Evolutionary conservation across 2,797 vertebrate species (phyloP).

Genomic region (Pteropus rufus): DNA sequence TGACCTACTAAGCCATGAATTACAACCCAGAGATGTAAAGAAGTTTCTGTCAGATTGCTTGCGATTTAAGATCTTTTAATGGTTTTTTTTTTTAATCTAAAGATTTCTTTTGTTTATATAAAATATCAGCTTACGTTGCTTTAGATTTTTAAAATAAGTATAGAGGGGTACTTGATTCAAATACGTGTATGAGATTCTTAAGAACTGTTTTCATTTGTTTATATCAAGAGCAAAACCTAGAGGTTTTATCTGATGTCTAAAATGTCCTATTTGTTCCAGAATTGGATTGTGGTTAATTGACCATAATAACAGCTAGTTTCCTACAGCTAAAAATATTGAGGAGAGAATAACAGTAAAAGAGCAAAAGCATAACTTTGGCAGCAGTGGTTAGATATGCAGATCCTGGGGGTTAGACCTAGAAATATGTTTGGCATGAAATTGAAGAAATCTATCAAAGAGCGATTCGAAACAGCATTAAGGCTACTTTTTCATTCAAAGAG

Average conservation of each 20-base stretch:
- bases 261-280: constrained; percentile 18
- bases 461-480: neutral
- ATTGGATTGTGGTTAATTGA: constrained; percentile 13
- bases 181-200: neutral
- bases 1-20: neutral
- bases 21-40: neutral
- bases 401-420: neutral
- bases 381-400: neutral
- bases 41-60: neutral
- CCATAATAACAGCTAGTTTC: constrained; percentile 42
- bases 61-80: neutral
- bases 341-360: constrained; percentile 13
- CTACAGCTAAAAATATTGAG: constrained; percentile 56
- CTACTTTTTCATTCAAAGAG: neutral
- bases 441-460: constrained; percentile 9
- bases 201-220: constrained; percentile 2
- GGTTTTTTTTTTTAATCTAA: neutral
- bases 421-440: neutral
- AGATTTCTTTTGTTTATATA: neutral
- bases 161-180: neutral
- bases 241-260: constrained; percentile 21
- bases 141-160: neutral
- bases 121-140: neutral
- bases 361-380: neutral
- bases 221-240: neutral